phyloP scores from a whole-genome alignment of 2,113 vertebrate genomes.

The Sialia sialis region DNA sequence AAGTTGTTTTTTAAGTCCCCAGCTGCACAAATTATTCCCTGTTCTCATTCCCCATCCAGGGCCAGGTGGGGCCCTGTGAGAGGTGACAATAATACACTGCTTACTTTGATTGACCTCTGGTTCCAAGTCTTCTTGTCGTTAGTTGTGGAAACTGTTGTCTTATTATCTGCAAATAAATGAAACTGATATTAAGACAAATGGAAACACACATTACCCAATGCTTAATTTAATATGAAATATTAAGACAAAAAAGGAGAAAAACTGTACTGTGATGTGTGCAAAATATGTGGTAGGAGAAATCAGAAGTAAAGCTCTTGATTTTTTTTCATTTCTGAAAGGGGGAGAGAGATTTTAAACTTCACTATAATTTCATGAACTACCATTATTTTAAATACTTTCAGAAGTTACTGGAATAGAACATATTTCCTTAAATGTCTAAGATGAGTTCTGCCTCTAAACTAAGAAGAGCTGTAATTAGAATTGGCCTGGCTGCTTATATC shows the following conservation, averaged over 20 bases:
- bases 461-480: background rate
- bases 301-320: background rate
- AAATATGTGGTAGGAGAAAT: background rate
- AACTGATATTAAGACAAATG: background rate
- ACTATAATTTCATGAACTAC: background rate
- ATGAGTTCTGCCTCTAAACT: background rate
- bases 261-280: background rate
- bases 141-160: conserved; percentile 97
- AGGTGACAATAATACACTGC: conserved; percentile 30
- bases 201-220: background rate
- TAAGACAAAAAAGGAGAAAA: background rate
- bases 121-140: conserved; percentile 94
- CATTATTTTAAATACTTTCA: background rate
- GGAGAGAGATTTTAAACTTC: background rate
- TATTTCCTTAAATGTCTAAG: background rate
- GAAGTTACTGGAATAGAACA: background rate
- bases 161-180: conserved; percentile 86
- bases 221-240: background rate
- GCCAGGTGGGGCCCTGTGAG: background rate
- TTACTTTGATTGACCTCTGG: conserved; percentile 98
- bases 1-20: background rate
- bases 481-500: background rate
- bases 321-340: background rate
- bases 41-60: background rate
- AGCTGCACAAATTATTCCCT: background rate